Evolutionary conservation across 53 echinoderm and acorn worm genomes (phyloP).

Genomic region (Zoroaster sp.): DNA sequence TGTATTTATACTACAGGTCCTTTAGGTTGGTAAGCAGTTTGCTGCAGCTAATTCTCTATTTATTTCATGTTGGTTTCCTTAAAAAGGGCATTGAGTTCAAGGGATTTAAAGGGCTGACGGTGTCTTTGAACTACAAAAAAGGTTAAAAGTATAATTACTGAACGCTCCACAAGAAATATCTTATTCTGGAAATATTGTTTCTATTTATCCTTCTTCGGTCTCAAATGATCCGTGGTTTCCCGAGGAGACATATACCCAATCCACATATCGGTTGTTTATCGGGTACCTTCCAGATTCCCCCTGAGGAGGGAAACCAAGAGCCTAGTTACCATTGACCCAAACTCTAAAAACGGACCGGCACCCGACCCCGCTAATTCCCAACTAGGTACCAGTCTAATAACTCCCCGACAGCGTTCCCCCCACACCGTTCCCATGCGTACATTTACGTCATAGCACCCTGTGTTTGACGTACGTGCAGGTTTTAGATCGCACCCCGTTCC

Average conservation of each 20-base stretch:
- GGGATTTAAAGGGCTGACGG: background rate
- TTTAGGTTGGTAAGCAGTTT: too few relatives aligned
- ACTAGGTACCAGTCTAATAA: background rate
- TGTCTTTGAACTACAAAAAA: background rate
- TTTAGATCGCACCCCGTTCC: background rate
- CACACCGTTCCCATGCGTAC: conserved; percentile 16
- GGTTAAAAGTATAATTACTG: background rate
- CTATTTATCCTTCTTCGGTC: background rate
- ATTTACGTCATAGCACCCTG: conserved; percentile 45
- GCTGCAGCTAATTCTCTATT: too few relatives aligned
- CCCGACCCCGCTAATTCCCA: background rate
- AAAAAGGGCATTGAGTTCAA: too few relatives aligned
- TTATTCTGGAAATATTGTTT: background rate
- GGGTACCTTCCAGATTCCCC: background rate
- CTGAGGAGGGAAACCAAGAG: background rate
- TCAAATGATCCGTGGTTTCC: background rate
- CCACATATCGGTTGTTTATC: conserved; percentile 20
- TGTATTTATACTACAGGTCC: too few relatives aligned
- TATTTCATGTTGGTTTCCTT: too few relatives aligned
- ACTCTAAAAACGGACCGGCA: conserved; percentile 1
- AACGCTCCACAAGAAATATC: background rate
- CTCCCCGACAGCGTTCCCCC: background rate
- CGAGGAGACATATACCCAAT: background rate
- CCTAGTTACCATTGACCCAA: background rate
- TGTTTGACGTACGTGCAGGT: conserved; percentile 32